Conservation (phyloP, 2,888 invertebrate genomes). For the Zeuzera pyrina region DNA sequence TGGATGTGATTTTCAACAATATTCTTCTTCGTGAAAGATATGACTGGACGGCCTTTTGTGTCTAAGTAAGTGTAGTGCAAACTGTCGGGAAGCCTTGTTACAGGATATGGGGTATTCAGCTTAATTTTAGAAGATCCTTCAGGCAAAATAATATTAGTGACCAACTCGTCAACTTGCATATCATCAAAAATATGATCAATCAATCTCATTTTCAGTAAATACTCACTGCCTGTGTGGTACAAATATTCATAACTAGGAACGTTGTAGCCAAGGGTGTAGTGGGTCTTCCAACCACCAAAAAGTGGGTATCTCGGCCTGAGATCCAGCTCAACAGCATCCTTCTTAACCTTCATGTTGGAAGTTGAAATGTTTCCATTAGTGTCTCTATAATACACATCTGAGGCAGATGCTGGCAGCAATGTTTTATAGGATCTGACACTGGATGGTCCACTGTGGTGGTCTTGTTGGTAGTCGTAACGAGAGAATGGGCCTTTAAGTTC, state of each 20-base stretch:
- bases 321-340: constrained; percentile 95
- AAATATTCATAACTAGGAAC: constrained; percentile 98
- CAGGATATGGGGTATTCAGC: constrained; percentile 85
- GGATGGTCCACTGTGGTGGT: constrained; percentile 88
- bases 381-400: constrained; percentile 96
- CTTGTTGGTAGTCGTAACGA: constrained; percentile 96
- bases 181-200: constrained; percentile 98
- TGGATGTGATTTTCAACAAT: constrained; percentile 97
- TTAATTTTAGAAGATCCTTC: constrained; percentile 91
- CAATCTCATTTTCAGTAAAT: constrained; percentile 92
- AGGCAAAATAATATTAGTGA: constrained; percentile 92
- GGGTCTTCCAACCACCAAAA: constrained; percentile 99
- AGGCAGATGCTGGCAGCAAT: constrained; percentile 87
- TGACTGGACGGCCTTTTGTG: constrained; percentile 91
- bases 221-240: constrained; percentile 84
- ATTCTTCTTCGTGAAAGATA: constrained; percentile 86
- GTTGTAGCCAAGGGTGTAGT: constrained; percentile 97
- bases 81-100: constrained; percentile 81
- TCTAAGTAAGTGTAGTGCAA: constrained; percentile 96
- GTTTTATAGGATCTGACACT: constrained; percentile 95
- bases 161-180: constrained; percentile 92
- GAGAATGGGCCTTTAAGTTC: constrained; percentile 95
- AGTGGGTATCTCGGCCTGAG: constrained; percentile 97
- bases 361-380: constrained; percentile 99
- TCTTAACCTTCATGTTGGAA: constrained; percentile 89